Evolutionary conservation across 2,113 vertebrate genomes (phyloP).

Genomic region (Ceratotherium simum): DNA sequence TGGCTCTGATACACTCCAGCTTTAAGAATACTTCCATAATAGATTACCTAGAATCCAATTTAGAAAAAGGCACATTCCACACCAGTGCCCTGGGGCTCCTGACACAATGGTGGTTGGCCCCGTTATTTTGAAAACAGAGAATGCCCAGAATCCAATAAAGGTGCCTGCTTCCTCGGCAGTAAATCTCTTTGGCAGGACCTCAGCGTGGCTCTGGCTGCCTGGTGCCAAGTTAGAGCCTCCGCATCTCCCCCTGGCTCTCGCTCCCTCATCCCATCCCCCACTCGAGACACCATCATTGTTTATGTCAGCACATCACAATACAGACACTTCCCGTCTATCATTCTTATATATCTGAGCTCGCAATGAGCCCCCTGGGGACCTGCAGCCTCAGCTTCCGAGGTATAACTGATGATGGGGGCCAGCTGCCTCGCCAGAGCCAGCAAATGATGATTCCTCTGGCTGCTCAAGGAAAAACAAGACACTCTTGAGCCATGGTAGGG

Average conservation of each 20-base stretch:
- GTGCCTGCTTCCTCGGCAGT: neutral
- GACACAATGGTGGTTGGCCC: neutral
- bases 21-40: conserved; percentile 31
- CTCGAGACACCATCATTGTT: neutral
- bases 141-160: neutral
- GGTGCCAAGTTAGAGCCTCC: conserved; percentile 30
- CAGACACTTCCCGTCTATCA: neutral
- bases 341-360: neutral
- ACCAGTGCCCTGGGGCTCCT: neutral
- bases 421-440: conserved; percentile 44
- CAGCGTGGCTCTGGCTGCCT: neutral
- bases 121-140: conserved; percentile 64
- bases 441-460: neutral
- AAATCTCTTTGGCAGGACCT: conserved; percentile 54
- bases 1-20: neutral
- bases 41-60: conserved; percentile 10
- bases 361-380: neutral
- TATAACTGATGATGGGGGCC: neutral
- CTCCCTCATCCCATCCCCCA: neutral
- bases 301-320: neutral
- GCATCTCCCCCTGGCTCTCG: neutral
- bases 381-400: neutral
- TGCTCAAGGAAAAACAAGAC: conserved; percentile 22
- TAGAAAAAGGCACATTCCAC: conserved; percentile 37
- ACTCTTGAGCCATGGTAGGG: neutral